Percentiles rank a stretch among this genome's conserved stretches.
phyloP scores from a whole-genome alignment of 1,140 invertebrate genomes.

The Stegodyphus dumicola region DNA sequence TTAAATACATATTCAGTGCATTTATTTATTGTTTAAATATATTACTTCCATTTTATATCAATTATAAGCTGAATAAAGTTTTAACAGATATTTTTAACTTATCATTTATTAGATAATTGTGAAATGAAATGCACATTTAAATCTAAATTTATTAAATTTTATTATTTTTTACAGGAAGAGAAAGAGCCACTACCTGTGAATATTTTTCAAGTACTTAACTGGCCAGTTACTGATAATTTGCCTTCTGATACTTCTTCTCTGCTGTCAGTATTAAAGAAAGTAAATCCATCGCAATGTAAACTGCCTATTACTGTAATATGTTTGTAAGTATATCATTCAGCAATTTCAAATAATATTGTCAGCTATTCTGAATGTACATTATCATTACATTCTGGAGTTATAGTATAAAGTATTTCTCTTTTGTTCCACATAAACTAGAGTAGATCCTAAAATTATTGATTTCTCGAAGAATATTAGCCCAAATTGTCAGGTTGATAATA shows the following conservation, averaged over 20 bases:
- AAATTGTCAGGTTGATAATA: no score
- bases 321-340: constrained; percentile 24
- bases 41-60: background rate
- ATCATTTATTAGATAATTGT: background rate
- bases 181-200: background rate
- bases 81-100: constrained; percentile 4
- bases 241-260: background rate
- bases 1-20: no score
- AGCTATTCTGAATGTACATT: no score
- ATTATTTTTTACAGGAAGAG: constrained; percentile 1
- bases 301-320: constrained; percentile 5
- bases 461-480: no score
- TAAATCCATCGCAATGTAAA: background rate
- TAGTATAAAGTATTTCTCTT: no score
- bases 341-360: background rate
- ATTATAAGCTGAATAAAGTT: background rate
- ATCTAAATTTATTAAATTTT: background rate
- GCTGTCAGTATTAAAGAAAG: background rate
- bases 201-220: background rate
- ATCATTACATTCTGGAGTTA: no score
- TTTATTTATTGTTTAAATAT: no score
- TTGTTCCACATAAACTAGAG: no score
- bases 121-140: no score
- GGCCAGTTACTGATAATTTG: constrained; percentile 7
- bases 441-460: no score